These are phyloP conservation scores for Strigops habroptila DNA, from an alignment of 2,113 vertebrate species.

Conservation along the genomic window DNA sequence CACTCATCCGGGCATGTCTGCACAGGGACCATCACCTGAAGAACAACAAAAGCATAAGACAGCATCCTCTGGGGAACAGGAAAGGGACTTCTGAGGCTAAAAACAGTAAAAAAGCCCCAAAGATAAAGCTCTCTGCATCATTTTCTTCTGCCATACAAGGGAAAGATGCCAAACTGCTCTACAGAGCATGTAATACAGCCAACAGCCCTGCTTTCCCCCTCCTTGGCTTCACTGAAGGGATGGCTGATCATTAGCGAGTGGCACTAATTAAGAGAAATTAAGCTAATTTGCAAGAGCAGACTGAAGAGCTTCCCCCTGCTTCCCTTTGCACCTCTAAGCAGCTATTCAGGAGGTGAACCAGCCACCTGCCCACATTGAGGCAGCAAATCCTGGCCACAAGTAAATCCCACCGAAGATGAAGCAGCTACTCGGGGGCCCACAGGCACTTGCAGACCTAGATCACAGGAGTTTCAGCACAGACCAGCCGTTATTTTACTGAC, in stretches of 20 bases:
- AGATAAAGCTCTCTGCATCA: not conserved
- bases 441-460: not conserved
- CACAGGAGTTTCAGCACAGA: not conserved
- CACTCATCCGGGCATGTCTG: not conserved
- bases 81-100: not conserved
- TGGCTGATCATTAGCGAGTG: not conserved
- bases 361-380: not conserved
- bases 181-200: fast-evolving
- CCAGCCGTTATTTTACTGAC: not conserved
- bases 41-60: not conserved
- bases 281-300: not conserved
- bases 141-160: not conserved
- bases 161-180: not conserved
- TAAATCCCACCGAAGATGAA: not conserved
- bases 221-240: not conserved
- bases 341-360: not conserved
- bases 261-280: not conserved
- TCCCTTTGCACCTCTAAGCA: not conserved
- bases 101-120: not conserved
- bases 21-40: not conserved
- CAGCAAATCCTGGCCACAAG: not conserved
- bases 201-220: not conserved
- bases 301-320: not conserved
- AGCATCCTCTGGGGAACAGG: too few species aligned
- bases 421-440: not conserved